These are phyloP conservation scores for Myathropa florea DNA, from an alignment of 2,888 invertebrate genomes.

Conservation along the genomic window DNA sequence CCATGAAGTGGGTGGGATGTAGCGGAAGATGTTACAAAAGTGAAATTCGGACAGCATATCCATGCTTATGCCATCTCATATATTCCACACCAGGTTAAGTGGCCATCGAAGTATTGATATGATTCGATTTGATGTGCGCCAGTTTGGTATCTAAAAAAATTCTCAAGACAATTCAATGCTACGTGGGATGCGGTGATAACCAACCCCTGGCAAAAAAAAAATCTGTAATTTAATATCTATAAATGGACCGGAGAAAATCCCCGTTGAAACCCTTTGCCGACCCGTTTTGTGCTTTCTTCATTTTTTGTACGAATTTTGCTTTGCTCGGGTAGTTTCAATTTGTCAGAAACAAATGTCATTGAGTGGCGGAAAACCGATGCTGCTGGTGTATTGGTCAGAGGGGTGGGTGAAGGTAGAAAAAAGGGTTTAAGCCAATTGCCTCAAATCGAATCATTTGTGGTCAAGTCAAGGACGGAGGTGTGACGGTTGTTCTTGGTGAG, in stretches of 20 bases:
- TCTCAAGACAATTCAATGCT: constrained; percentile 29
- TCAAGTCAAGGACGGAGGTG: constrained; percentile 50
- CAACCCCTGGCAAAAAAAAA: constrained; percentile 27
- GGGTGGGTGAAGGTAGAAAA: constrained; percentile 39
- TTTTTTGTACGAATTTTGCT: constrained; percentile 49
- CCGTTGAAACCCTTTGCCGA: constrained; percentile 71
- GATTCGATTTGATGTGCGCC: constrained; percentile 36
- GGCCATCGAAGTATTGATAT: constrained; percentile 22
- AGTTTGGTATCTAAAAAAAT: constrained; percentile 27
- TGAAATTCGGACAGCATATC: constrained; percentile 40
- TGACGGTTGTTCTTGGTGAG: constrained; percentile 14
- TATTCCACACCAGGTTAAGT: constrained; percentile 47
- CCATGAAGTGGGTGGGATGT: neutral
- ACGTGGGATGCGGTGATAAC: constrained; percentile 39
- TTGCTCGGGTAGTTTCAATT: constrained; percentile 47
- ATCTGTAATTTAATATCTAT: constrained; percentile 70
- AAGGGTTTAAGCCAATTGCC: constrained; percentile 60
- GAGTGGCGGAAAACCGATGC: constrained; percentile 51
- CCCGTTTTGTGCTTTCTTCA: constrained; percentile 54
- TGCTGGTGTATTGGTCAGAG: constrained; percentile 45
- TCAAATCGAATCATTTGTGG: constrained; percentile 69
- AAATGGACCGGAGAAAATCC: constrained; percentile 70
- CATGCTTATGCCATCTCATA: constrained; percentile 12
- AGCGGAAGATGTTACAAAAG: constrained; percentile 8
- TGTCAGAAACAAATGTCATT: constrained; percentile 61